These are phyloP conservation scores for Caloenas nicobarica DNA, from an alignment of 2,113 vertebrate species.

Conservation along the genomic window DNA sequence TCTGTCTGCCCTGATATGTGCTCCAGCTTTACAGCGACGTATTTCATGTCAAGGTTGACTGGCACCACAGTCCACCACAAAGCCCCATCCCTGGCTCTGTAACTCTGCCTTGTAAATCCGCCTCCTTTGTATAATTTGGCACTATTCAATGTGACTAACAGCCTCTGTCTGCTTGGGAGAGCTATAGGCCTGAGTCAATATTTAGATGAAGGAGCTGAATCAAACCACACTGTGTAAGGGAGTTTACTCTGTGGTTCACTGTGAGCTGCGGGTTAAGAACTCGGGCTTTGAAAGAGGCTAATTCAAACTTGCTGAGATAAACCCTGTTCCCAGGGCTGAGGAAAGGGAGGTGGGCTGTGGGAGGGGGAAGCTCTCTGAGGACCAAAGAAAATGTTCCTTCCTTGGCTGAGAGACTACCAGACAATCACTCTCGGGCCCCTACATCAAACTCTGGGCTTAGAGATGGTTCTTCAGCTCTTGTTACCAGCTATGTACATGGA, in stretches of 20 bases:
- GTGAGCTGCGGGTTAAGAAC: neutral
- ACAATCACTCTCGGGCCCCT: neutral
- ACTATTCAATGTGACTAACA: slow-evolving; percentile 40
- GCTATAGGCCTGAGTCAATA: slow-evolving; percentile 43
- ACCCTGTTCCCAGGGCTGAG: neutral
- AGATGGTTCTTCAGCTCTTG: neutral
- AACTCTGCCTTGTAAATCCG: neutral
- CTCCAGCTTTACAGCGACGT: neutral
- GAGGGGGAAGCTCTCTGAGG: neutral
- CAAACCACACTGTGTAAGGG: neutral
- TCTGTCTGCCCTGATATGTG: neutral
- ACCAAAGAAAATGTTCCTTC: neutral
- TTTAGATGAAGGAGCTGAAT: slow-evolving; percentile 52
- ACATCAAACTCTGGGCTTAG: neutral
- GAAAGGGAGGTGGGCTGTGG: neutral
- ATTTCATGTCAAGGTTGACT: neutral
- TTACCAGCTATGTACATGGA: fast-evolving
- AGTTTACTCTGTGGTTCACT: neutral
- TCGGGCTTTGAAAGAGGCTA: neutral
- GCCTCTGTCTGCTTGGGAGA: slow-evolving; percentile 51
- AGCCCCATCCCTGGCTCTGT: neutral
- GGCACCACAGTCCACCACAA: neutral
- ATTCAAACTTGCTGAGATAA: neutral
- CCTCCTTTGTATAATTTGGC: slow-evolving; percentile 53
- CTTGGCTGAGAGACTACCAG: neutral